Evolutionary conservation across 2,797 vertebrate genomes (phyloP), one percentile per base, ranked within the genome.

Genomic region (Falco columbarius): DNA sequence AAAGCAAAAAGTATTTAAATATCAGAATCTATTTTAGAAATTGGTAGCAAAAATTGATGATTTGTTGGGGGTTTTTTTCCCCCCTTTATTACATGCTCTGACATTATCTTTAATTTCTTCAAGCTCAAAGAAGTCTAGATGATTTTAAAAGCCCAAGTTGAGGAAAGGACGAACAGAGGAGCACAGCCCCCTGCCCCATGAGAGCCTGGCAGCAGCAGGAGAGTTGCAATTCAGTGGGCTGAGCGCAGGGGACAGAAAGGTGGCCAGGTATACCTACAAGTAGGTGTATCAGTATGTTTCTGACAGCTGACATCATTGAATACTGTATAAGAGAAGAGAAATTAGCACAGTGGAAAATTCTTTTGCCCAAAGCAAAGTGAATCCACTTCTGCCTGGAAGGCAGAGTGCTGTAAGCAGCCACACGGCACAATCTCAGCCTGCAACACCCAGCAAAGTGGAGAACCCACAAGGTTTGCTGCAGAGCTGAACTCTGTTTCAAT

Each of bases 401-500:
- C 10, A 23, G 26, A 17, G 18, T 0, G 14, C 12, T 6, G 3
- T 2, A 32, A n/a, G 62, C 4, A 32, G 23, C 29, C 26, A 12
- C 6, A 7, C 14, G 7, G 34, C 21, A 20, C 29, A 5, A 5
- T 3, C 59, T 21, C 29, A 3, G 11, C 3, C 54, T 12, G 24
- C 34, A 46, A 36, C 19, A 8, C 16, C 47, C 66, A 17, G 62
- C 51, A 30, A 18, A 21, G 0, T 0, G 0, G 2, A 34, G 32
- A 46, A 34, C 44, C 70, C 74, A 4, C 10, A 3, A 7, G 34
- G n/a, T 14, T 34, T 7, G 4, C 52, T 26, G 17, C 8, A 23
- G 40, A 76, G 32, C 54, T 49, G 7, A 18, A 16, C 27, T 19
- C 17, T 15, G 16, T 16, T 38, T 29, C 23, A 54, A 20, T 66